Evolutionary conservation across 2,113 vertebrate genomes (phyloP).

Genomic region (Cyphomyrus discorhynchus): DNA sequence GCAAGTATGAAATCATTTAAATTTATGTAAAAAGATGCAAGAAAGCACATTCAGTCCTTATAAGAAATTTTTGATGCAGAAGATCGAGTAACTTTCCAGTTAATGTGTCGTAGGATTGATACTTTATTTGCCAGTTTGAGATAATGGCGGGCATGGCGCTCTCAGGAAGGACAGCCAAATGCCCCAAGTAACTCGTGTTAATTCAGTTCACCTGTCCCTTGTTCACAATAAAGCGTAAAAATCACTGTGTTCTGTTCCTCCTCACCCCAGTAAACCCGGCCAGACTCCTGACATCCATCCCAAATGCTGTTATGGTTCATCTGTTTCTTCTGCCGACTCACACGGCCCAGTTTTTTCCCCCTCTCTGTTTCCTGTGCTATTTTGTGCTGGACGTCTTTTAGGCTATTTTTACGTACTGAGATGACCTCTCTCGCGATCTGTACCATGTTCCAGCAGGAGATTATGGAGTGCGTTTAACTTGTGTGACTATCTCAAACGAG

Average conservation of each 20-base stretch:
- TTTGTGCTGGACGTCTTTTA: not conserved
- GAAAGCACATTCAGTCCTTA: not conserved
- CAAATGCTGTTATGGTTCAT: not conserved
- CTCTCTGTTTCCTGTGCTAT: not conserved
- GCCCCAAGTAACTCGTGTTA: not conserved
- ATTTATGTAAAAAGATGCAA: not conserved
- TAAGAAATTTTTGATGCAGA: not conserved
- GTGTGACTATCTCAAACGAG: not conserved
- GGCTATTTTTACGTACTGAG: not conserved
- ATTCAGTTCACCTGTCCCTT: conserved; percentile 2
- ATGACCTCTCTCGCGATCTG: not conserved
- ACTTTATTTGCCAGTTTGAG: not conserved
- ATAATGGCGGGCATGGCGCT: not conserved
- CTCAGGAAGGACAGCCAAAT: not conserved
- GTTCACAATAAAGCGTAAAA: not conserved
- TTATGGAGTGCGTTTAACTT: not conserved
- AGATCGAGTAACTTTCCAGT: not conserved
- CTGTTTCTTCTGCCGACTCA: not conserved
- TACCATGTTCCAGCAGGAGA: not conserved
- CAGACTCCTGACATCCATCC: not conserved
- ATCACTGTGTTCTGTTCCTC: not conserved
- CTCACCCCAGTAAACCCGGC: not conserved
- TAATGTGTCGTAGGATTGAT: not conserved
- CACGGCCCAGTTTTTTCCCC: not conserved
- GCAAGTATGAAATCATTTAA: not conserved